Evolutionary conservation across 92 coral and sea anemone species (phyloP), one percentile per base, ranked within the genome.

Genomic region (Metridium senile): DNA sequence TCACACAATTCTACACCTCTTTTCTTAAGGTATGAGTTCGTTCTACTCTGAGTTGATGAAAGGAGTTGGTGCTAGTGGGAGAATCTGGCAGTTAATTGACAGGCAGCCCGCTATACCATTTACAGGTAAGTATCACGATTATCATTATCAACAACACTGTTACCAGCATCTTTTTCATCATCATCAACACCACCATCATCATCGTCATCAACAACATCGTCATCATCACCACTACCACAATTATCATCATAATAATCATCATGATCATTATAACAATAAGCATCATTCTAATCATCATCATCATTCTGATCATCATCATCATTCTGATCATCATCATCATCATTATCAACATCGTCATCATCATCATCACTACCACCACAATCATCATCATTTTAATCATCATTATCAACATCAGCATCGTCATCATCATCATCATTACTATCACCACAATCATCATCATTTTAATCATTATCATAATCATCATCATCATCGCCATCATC

Each of bases 1-100:
- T n/a, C n/a, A n/a, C n/a, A n/a, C n/a, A n/a, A n/a, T n/a, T n/a
- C n/a, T n/a, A n/a, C n/a, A n/a, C n/a, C n/a, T n/a, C n/a, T n/a
- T n/a, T n/a, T n/a, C n/a, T n/a, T n/a, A n/a, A 94, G 98, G 98
- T 46, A 49, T 94, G 52, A 94, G 98, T 77, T 94, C 98, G 25
- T 94, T 94, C 65, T 94, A 92, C 81, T 94, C 98, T 18, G 97
- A 94, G 63, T 82, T 94, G 35, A 94, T 94, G 98, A 94, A 94
- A 63, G 98, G 98, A 0, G 86, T 88, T 30, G 98, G 98, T 59
- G 98, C 98, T 10, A 92, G 98, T 69, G 78, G 81, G 7, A 80
- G 98, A 71, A 52, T 94, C 29, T 94, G 98, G 98, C 93, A 94
- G 63, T 57, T 94, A 13, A 86, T 92, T 70, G 98, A 94, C 74